Evolutionary conservation across 53 echinoderm and acorn worm species (phyloP), one percentile per base, ranked within the genome.

Genomic region (Holothuria leucospilota): DNA sequence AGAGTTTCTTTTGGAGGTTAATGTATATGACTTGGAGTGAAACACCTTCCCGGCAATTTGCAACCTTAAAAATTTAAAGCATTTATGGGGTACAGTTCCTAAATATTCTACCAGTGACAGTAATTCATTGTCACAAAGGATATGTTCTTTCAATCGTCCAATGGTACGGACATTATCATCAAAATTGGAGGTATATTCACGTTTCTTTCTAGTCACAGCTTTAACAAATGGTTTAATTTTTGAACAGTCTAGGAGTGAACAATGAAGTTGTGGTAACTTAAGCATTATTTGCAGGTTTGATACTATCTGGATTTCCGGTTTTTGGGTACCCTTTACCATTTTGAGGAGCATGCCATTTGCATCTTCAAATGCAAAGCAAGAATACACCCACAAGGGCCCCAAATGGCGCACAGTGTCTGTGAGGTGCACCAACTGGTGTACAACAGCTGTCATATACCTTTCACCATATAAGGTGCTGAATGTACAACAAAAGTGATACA

Each of bases 351-450:
- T 30, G 14, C 81, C 62, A 61, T 81, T 81, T 29, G 38, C 26
- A 27, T 25, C 27, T 61, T 81, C 81, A 81, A 81, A 81, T 16
- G 60, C 28, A 40, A 81, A 81, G 41, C 81, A 81, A 20, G 61
- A 61, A 27, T 81, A 61, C 20, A 81, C 81, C 81, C 81, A 81
- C 30, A 81, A 29, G 14, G 81, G 81, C 8, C 81, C 81, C 18
- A 81, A 11, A 28, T 62, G 8, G 14, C 29, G 25, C 6, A 81
- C 81, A 24, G 29, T 18, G 41, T 81, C 62, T 23, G 61, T 21
- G 12, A 81, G 29, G 39, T 81, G 81, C 24, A 60, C 24, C 7
- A 81, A 20, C 30, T 29, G 40, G n/a, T 81, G 81, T 15, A 81
- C 62, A 60, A 28, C 38, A 20, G 81, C 60, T 15, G 81, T 81